Evolutionary conservation across 2,797 vertebrate genomes (phyloP).

Genomic region (Antennarius maculatus): DNA sequence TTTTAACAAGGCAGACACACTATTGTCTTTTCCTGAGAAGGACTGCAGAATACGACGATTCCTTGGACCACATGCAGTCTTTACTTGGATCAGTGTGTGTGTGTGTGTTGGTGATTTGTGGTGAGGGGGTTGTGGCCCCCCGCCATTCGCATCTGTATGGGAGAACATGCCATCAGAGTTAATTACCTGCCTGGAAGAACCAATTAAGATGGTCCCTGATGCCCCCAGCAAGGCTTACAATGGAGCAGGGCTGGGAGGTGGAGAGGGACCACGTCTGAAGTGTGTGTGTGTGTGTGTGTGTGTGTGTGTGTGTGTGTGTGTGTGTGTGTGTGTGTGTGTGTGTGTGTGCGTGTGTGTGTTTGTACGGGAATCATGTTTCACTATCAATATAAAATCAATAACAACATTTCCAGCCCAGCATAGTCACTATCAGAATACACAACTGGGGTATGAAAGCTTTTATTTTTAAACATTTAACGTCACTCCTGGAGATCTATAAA

Average conservation of each 20-base stretch:
- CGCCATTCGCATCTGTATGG: conserved; percentile 71
- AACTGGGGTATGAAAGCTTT: too few species aligned
- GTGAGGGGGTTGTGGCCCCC: conserved; percentile 31
- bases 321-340: conserved; percentile 33
- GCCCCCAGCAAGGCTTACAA: conserved; percentile 52
- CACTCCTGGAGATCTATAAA: too few species aligned
- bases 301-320: conserved; percentile 40
- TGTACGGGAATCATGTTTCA: background rate
- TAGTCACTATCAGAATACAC: background rate
- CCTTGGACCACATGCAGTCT: conserved; percentile 48
- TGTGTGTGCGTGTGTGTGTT: too few species aligned
- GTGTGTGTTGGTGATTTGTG: conserved; percentile 37
- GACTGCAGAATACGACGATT: conserved; percentile 63
- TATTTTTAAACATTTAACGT: too few species aligned
- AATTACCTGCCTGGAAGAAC: conserved; percentile 79
- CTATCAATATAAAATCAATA: background rate
- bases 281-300: conserved; percentile 27
- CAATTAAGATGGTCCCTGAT: conserved; percentile 72
- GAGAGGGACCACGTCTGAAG: conserved; percentile 1
- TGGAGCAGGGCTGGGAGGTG: conserved; percentile 20
- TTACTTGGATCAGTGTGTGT: conserved; percentile 35
- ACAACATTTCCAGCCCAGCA: background rate
- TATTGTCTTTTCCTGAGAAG: conserved; percentile 74
- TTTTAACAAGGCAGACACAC: conserved; percentile 73
- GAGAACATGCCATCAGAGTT: conserved; percentile 77